A percentile compares a stretch with the other conserved stretches of the same genome.
Conservation (phyloP, 2,113 vertebrate genomes). For the Lanius ludovicianus region DNA sequence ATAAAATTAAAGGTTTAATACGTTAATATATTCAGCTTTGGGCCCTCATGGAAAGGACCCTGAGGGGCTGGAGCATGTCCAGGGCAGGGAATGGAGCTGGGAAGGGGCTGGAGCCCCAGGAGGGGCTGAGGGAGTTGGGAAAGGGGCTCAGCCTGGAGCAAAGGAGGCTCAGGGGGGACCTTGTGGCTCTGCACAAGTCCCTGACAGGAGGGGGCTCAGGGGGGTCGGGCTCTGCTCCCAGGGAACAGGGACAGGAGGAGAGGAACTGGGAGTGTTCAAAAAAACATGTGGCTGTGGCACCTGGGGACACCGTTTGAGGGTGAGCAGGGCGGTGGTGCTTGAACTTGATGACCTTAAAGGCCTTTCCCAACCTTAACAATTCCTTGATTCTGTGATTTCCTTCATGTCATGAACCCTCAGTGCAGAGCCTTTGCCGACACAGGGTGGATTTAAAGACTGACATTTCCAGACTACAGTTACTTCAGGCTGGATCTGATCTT, state of each 20-base stretch:
- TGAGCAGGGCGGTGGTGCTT: neutral
- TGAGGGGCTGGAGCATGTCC: neutral
- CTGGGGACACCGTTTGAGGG: neutral
- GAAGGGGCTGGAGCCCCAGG: neutral
- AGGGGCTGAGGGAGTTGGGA: neutral
- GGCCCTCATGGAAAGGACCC: neutral
- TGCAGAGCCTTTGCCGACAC: neutral
- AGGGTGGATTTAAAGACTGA: neutral
- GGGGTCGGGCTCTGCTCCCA: neutral
- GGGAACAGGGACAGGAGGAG: neutral
- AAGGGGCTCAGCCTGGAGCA: neutral
- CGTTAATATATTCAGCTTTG: neutral
- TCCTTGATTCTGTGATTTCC: neutral
- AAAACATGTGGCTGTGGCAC: neutral
- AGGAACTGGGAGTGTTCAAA: neutral
- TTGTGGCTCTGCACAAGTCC: neutral
- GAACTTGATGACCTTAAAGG: neutral
- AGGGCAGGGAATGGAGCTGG: neutral
- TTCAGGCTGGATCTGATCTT: neutral
- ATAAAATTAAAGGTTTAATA: neutral
- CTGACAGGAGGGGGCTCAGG: neutral
- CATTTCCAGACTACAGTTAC: neutral
- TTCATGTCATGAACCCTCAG: neutral
- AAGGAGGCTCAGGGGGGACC: neutral
- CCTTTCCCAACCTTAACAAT: neutral